Evolutionary conservation across 2,797 vertebrate genomes (phyloP), one percentile per base, ranked within the genome.

Genomic region (Sorex maritimensis): DNA sequence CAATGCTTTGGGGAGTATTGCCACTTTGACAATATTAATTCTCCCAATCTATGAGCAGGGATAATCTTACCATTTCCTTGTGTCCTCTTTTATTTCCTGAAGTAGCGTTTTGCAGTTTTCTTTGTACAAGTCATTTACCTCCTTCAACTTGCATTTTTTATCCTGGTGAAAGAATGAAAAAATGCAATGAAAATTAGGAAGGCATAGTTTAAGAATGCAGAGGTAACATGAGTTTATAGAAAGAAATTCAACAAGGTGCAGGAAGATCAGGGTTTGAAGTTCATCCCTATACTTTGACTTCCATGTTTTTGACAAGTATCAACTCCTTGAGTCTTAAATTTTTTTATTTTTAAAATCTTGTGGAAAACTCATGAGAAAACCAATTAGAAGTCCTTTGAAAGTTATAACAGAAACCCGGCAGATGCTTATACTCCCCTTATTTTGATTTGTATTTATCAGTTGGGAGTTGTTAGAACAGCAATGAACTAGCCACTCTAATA

Each of bases 391-490:
- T 30, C 44, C n/a, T 71, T 88, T 71, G 49, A 41, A 94, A 89
- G 30, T n/a, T 71, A 2, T 41, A 68, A 19, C 52, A 38, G 12
- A 69, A 28, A 30, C 14, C 71, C 28, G 4, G 44, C 44, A 88
- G 61, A 71, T 73, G 3, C 28, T 78, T 3, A 87, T 73, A 72
- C 23, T 26, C 13, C 84, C 6, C 19, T 71, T 92, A 67, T 83
- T 93, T 83, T 69, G 41, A 68, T 61, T 68, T 79, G 93, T 52
- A 28, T 68, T 94, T 94, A 24, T 91, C 63, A 89, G 52, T 85
- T 75, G 77, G 55, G 92, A 12, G 15, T 30, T 81, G 38, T 86
- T 75, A 79, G 68, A 91, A 26, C 55, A n/a, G 46, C 88, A 75
- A 81, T 41, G 34, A 84, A 80, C 12, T 30, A 44, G 63, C 88